Evolutionary conservation across 2,888 invertebrate genomes (phyloP), one percentile per base, ranked within the genome.

Genomic region (Agelastica alni): DNA sequence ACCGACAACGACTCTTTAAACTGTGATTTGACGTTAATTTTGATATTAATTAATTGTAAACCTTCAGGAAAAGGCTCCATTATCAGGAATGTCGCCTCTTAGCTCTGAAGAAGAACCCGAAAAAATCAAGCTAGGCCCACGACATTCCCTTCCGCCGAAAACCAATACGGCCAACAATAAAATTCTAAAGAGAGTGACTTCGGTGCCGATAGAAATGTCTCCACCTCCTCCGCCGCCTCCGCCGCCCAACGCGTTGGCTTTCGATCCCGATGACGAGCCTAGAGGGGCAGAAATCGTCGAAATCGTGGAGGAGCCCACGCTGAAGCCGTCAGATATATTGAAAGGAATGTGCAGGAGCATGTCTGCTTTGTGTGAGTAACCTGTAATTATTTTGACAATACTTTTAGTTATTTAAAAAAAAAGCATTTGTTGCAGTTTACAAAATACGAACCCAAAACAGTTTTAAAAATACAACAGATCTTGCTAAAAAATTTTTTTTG

Each of bases 201-300:
- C 83, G 2, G 82, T 81, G 36, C 83, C 83, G 2, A 78, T 75
- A 9, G 77, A 78, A 61, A 75, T 77, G 49, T 76, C 72, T 74
- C 44, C 81, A 69, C 63, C 87, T 0, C 87, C 88, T 0, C 88
- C 88, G 0, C 88, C 88, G 0, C 89, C 88, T 0, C 88, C 88
- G 0, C 84, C 88, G 10, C 86, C 86, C 17, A 55, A 52, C 4
- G 58, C 57, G 13, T 12, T 31, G 2, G 14, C n/a, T 17, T 12
- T 14, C 10, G 60, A 60, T 4, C 61, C 61, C 30, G 67, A 68
- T 17, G 71, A 71, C 17, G 73, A 74, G 55, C 70, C 73, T 0
- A 59, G 72, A 17, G 74, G 72, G 2, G 70, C 72, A 1, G 75
- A 75, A 62, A 77, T 79, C 7, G 75, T 82, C 16, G 85, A 81